Conservation (phyloP, 2,113 vertebrate genomes). For the Variabilichromis moorii region DNA sequence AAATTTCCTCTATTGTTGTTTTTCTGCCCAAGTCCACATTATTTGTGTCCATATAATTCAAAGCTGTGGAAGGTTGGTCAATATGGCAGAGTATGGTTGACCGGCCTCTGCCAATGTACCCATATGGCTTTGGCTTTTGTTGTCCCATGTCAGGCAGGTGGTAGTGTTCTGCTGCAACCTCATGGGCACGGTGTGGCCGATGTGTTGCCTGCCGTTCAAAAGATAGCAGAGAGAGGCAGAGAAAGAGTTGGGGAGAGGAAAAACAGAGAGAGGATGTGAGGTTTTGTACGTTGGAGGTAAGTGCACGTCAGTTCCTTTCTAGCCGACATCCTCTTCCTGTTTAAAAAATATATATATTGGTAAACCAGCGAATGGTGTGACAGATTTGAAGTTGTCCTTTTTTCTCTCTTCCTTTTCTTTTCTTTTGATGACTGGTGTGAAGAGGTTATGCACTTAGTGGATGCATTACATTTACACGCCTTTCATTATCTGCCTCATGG, state of each 20-base stretch:
- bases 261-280: constrained; percentile 59
- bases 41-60: constrained; percentile 13
- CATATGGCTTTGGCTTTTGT: constrained; percentile 66
- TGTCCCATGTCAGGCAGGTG: constrained; percentile 71
- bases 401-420: not conserved
- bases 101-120: constrained; percentile 49
- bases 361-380: constrained; percentile 47
- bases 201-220: constrained; percentile 70
- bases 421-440: constrained; percentile 39
- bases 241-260: constrained; percentile 32
- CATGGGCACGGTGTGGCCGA: constrained; percentile 62
- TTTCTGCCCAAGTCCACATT: not conserved
- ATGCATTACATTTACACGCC: constrained; percentile 34
- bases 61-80: constrained; percentile 2
- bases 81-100: constrained; percentile 11
- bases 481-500: constrained; percentile 18
- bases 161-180: constrained; percentile 70
- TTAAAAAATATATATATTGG: constrained; percentile 1
- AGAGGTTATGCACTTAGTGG: constrained; percentile 35
- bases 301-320: constrained; percentile 56
- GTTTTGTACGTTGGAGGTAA: constrained; percentile 71
- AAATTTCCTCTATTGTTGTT: not conserved
- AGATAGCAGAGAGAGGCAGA: constrained; percentile 63
- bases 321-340: constrained; percentile 48
- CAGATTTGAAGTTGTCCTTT: constrained; percentile 6